phyloP scores from a whole-genome alignment of 1,140 invertebrate species.

The Xylocopa sonorina region DNA sequence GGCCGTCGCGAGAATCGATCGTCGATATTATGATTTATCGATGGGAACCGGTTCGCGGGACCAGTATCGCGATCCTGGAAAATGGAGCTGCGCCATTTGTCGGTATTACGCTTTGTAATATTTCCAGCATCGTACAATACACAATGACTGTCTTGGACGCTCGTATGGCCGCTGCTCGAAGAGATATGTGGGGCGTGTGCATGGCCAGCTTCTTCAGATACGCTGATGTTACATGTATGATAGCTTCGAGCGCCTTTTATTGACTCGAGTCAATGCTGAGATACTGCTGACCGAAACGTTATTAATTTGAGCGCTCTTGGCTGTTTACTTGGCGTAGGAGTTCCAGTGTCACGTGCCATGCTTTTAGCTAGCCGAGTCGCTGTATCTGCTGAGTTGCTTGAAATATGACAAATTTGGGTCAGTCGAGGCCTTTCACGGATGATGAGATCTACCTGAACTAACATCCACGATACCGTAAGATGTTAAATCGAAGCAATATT shows the following conservation, averaged over 20 bases:
- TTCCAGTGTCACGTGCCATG: not conserved
- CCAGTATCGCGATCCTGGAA: slow-evolving; percentile 52
- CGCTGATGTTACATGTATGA: not conserved
- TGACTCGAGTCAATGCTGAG: not conserved
- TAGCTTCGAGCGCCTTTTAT: not conserved
- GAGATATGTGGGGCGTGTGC: too few species aligned
- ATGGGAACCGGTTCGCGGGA: not conserved
- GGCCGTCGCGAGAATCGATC: slow-evolving; percentile 49
- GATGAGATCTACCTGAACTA: too few species aligned
- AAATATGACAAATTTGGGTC: not conserved
- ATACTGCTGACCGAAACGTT: slow-evolving; percentile 10
- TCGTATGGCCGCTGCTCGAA: not conserved
- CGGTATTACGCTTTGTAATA: slow-evolving; percentile 57
- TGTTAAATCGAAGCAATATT: too few species aligned
- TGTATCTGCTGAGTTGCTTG: not conserved
- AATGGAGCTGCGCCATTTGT: slow-evolving; percentile 61
- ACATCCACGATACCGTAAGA: too few species aligned
- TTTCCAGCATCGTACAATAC: slow-evolving; percentile 52
- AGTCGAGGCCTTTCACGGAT: too few species aligned
- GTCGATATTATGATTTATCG: not conserved
- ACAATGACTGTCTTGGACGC: slow-evolving; percentile 13
- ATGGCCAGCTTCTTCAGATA: not conserved
- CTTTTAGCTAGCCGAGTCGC: not conserved
- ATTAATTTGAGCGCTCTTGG: slow-evolving; percentile 33
- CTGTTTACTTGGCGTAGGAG: not conserved